Evolutionary conservation across 2,888 invertebrate species (phyloP), one percentile per base, ranked within the genome.

Genomic region (Andrena trimmerana): DNA sequence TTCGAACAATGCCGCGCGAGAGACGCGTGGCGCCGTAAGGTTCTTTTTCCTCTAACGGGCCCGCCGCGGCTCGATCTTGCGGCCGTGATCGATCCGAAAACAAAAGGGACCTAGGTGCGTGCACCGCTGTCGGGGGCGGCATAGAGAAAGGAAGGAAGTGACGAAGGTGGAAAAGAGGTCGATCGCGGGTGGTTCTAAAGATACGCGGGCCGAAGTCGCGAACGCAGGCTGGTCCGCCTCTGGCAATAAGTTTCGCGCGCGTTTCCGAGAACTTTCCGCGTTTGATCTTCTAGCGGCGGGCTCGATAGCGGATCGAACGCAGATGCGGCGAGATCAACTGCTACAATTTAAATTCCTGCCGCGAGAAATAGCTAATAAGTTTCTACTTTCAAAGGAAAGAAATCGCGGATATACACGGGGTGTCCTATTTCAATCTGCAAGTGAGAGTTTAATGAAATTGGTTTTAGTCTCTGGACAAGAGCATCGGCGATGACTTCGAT

Each of bases 101-200:
- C 63, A 42, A 63, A 62, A 29, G 50, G 48, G 33, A 31, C 24
- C 27, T 13, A n/a, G n/a, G n/a, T 57, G 67, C 67, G 10, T 31
- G 42, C 42, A 42, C 63, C 62, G 50, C 20, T 8, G 2, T 20
- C 20, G 52, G 57, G n/a, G 24, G 8, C 27, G 27, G 24, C 16
- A 27, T 42, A 60, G 74, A 78, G 54, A 27, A 59, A 70, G 52
- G 65, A 52, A 63, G 74, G 67, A 72, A 79, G 70, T 24, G 67
- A 42, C 69, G 60, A 68, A 57, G 54, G 42, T 7, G 54, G 80
- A 80, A 86, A 83, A 71, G 84, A 86, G 86, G 89, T 87, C 86
- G 84, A 86, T 88, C 85, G 85, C 89, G 89, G 75, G 86, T 77
- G 83, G 75, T 72, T 84, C 90, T 89, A 90, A 90, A 90, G 90